Evolutionary conservation across 2,888 invertebrate genomes (phyloP).

Genomic region (Drosophila niveifrons): DNA sequence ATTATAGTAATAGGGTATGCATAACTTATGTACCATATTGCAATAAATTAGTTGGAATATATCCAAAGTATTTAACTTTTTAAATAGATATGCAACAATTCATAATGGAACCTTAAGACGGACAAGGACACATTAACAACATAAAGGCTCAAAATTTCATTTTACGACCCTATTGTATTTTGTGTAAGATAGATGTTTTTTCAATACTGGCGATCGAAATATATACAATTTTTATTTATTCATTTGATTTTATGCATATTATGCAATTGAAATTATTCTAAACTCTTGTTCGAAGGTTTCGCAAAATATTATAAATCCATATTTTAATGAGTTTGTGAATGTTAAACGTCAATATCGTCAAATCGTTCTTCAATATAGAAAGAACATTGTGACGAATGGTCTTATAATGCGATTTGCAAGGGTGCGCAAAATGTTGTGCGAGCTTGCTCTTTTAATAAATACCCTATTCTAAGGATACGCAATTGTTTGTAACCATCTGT

Average conservation of each 20-base stretch:
- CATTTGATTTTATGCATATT: neutral
- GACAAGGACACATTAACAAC: neutral
- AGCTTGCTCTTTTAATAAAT: neutral
- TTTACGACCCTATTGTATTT: neutral
- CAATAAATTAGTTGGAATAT: constrained; percentile 2
- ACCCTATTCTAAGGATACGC: neutral
- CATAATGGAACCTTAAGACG: neutral
- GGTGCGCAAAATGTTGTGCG: neutral
- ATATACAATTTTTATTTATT: too few species aligned
- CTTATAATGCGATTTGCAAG: constrained; percentile 15
- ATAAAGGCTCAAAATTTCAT: neutral
- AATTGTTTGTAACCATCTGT: neutral
- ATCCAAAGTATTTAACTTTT: neutral
- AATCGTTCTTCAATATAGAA: constrained; percentile 12
- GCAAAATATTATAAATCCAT: neutral
- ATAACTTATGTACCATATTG: neutral
- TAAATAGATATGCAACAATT: neutral
- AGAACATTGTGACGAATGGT: constrained; percentile 16
- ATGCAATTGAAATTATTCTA: neutral
- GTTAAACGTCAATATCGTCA: neutral
- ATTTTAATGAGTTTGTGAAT: neutral
- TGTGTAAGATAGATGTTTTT: neutral
- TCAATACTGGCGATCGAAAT: too few species aligned
- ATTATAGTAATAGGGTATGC: constrained; percentile 16
- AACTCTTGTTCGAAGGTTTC: neutral